Evolutionary conservation across 2,888 invertebrate species (phyloP).

Genomic region (Zonitis immaculata): DNA sequence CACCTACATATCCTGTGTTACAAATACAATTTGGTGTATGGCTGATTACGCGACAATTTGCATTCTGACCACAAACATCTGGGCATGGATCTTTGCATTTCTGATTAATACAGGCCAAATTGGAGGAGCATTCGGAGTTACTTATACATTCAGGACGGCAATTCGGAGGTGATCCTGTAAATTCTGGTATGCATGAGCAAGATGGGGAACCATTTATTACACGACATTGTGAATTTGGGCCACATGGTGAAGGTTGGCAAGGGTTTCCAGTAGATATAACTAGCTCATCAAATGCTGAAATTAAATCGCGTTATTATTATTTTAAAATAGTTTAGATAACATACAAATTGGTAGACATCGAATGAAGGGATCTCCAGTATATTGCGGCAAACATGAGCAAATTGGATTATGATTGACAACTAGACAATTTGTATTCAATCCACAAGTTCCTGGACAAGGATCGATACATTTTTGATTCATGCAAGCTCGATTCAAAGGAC

Average conservation of each 20-base stretch:
- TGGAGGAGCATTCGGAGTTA: slow-evolving; percentile 65
- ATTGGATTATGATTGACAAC: slow-evolving; percentile 62
- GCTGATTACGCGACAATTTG: slow-evolving; percentile 69
- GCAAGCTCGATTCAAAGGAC: slow-evolving; percentile 62
- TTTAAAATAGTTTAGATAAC: no score
- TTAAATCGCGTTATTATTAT: not conserved
- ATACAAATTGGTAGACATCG: slow-evolving; percentile 37
- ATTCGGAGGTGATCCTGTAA: slow-evolving; percentile 66
- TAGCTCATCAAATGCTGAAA: slow-evolving; percentile 34
- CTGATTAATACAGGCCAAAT: slow-evolving; percentile 66
- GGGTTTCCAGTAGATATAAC: slow-evolving; percentile 52
- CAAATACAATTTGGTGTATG: slow-evolving; percentile 78
- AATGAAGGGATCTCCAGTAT: slow-evolving; percentile 52
- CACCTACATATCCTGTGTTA: slow-evolving; percentile 51
- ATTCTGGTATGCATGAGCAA: slow-evolving; percentile 67
- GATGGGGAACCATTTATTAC: slow-evolving; percentile 61
- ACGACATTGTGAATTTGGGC: slow-evolving; percentile 63
- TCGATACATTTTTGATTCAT: slow-evolving; percentile 65
- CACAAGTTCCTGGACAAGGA: slow-evolving; percentile 68
- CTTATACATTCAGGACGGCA: slow-evolving; percentile 70
- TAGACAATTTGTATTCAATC: slow-evolving; percentile 61
- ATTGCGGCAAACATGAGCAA: slow-evolving; percentile 58
- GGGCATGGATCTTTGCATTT: slow-evolving; percentile 72
- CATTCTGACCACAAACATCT: slow-evolving; percentile 66
- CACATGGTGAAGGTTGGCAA: slow-evolving; percentile 70